Conservation (phyloP, 2,888 invertebrate species). For the Orthosia incerta region DNA sequence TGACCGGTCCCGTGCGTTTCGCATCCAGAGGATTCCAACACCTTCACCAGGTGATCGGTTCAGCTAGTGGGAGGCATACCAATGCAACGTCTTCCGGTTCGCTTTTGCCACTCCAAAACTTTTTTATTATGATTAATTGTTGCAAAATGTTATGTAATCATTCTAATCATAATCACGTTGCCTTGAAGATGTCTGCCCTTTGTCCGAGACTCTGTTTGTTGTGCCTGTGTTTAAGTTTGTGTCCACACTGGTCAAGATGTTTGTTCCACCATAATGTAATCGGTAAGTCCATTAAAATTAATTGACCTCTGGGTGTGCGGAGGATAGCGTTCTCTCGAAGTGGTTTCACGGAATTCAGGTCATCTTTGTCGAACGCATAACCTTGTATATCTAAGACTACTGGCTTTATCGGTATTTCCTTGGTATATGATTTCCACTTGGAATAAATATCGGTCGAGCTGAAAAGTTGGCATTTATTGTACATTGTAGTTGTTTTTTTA, state of each 20-base stretch:
- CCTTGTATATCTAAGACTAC: background rate
- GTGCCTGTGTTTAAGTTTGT: background rate
- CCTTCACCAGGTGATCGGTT: too few species aligned
- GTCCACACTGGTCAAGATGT: background rate
- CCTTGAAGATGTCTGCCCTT: background rate
- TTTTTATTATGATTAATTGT: background rate
- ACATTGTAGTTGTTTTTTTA: too few species aligned
- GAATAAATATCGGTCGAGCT: background rate
- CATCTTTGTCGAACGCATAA: background rate
- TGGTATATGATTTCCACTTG: background rate
- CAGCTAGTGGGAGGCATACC: too few species aligned
- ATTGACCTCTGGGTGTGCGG: background rate
- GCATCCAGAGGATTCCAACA: too few species aligned
- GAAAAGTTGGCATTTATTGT: background rate
- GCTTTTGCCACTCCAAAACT: too few species aligned
- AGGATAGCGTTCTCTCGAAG: background rate
- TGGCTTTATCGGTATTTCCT: background rate
- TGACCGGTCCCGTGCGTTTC: too few species aligned
- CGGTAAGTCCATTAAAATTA: background rate
- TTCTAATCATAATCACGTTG: background rate
- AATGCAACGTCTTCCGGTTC: too few species aligned
- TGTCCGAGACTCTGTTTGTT: background rate
- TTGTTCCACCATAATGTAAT: background rate
- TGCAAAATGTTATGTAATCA: background rate
- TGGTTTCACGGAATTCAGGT: conserved; percentile 1